Evolutionary conservation across 2,113 vertebrate species (phyloP), one percentile per base, ranked within the genome.

Genomic region (Gallinago undulata): DNA sequence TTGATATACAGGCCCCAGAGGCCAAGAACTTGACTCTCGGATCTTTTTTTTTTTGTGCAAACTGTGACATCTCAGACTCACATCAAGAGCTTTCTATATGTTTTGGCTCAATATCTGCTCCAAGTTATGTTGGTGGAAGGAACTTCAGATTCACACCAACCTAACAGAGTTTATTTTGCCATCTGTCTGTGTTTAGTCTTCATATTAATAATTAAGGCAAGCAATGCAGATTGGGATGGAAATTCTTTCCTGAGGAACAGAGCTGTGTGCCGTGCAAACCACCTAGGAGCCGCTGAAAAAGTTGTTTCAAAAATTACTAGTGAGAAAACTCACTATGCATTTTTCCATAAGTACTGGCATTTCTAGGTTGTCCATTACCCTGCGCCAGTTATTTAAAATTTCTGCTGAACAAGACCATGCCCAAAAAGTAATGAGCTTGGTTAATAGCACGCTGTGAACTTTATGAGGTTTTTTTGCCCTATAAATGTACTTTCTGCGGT

Each of bases 151-250:
- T 94, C 89, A 91, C 94, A 96, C 77, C 87, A 93, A 89, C 77
- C 66, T 87, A 87, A 70, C 86, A 91, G 57, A 92, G 81, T 95
- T 95, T 94, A 95, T 97, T 96, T 97, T 96, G 84, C 89, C 94
- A 87, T 94, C 91, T 96, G 91, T 96, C 94, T 93, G 91, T 96
- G 94, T 95, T 92, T 94, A 93, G 89, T 91, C 88, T 94, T 95
- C 50, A 47, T 87, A 96, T 91, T 96, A 96, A 94, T 94, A 92
- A 94, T 96, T 70, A 93, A 93, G 73, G 60, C 80, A 79, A 73
- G 66, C 45, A 73, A 57, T 39, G 66, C 33, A 79, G 89, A 81
- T 87, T 78, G 62, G 37, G 89, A 60, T 82, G 90, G 73, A 89
- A 96, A 87, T 66, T 72, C 53, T 79, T 81, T 89, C 74, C 80